Evolutionary conservation across 2,113 vertebrate species (phyloP).

Genomic region (Planiliza haematocheilus): DNA sequence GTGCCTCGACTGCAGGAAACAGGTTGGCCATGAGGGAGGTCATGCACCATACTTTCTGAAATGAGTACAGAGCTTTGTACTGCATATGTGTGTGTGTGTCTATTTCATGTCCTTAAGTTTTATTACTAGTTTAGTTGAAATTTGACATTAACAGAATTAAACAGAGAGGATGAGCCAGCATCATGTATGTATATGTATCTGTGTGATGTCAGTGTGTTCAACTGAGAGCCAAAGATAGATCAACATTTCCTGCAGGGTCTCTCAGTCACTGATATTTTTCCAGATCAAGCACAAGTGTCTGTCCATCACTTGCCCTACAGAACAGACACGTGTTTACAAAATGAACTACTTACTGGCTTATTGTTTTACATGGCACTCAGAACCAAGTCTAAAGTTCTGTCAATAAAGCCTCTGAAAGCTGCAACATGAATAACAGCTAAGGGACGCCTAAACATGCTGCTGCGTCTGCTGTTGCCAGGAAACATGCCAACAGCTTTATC

Average conservation of each 20-base stretch:
- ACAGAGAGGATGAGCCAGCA: background rate
- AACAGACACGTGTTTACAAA: background rate
- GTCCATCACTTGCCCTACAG: constrained; percentile 41
- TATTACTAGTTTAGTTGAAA: background rate
- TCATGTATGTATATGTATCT: background rate
- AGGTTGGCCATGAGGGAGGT: background rate
- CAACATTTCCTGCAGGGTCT: constrained; percentile 22
- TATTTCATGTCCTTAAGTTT: no score
- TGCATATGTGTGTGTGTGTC: background rate
- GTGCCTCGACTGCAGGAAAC: background rate
- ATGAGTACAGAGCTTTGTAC: no score
- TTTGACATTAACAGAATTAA: constrained; percentile 5
- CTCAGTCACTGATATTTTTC: constrained; percentile 29
- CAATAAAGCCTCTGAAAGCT: background rate
- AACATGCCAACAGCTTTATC: background rate
- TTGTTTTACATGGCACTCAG: background rate
- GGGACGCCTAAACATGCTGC: background rate
- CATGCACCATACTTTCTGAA: background rate
- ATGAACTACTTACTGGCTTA: background rate
- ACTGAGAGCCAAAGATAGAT: constrained; percentile 14
- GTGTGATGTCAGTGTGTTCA: constrained; percentile 2
- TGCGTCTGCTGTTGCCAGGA: background rate
- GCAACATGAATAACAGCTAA: background rate
- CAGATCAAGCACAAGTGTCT: constrained; percentile 46
- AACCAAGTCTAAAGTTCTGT: background rate